Evolutionary conservation across 2,797 vertebrate species (phyloP), one percentile per base, ranked within the genome.

Genomic region (Smutsia temminckii): DNA sequence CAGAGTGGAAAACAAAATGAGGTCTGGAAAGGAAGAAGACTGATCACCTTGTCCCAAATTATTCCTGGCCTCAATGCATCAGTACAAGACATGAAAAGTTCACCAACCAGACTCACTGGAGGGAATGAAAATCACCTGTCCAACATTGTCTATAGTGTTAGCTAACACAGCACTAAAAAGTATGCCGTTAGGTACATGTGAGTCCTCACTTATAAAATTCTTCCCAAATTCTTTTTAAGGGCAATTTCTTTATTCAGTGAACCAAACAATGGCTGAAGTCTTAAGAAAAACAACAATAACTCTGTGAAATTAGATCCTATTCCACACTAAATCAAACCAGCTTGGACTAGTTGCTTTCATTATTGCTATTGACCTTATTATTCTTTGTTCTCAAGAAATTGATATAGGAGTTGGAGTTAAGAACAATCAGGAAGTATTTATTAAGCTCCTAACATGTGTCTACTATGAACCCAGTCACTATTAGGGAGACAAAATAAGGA

Each of bases 401-500:
- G 27, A 57, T 27, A 11, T n/a, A 13, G 49, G 27, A 91, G 18
- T 32, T 34, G 21, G 46, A 77, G 69, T 27, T 51, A 86, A 91
- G 59, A 83, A 46, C 11, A 34, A 25, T 14, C 20, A 12, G 34
- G 57, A 74, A n/a, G 7, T 49, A n/a, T 34, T 40, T 77, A n/a
- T 75, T 55, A 37, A 57, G 14, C 53, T 57, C 21, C 59, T 66
- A 8, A 14, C 59, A 49, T 9, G 5, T 32, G n/a, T 69, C 72
- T 86, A 20, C 59, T n/a, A 17, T 2, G 17, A 61, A 81, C 32
- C 49, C 72, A 29, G 37, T 42, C 23, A 10, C 78, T 3, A 34
- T 40, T 16, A 84, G 2, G 59, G 83, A 84, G 63, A 79, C 78
- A 77, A 81, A 90, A 59, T 7, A 78, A 96, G 81, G 49, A 94